These are phyloP conservation scores for Sinocyclocheilus anophthalmus DNA, from an alignment of 2,113 vertebrate genomes.

Conservation along the genomic window DNA sequence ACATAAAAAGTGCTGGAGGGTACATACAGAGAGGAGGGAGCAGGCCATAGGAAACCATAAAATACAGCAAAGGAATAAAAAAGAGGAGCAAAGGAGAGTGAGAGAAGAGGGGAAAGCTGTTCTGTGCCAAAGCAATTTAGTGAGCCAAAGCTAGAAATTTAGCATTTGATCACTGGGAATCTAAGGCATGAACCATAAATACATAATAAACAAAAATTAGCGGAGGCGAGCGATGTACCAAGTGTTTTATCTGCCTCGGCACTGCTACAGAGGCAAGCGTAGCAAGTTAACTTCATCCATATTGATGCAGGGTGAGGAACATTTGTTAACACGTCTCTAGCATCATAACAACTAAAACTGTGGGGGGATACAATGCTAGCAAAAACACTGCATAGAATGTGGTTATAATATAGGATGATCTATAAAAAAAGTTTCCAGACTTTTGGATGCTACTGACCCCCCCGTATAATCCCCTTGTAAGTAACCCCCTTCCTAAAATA, in stretches of 20 bases:
- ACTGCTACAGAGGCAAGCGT: slow-evolving; percentile 67
- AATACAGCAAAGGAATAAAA: slow-evolving; percentile 49
- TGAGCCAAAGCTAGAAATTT: slow-evolving; percentile 71
- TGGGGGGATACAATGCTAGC: slow-evolving; percentile 41
- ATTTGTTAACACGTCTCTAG: slow-evolving; percentile 73
- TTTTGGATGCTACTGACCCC: neutral
- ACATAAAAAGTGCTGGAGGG: slow-evolving; percentile 56
- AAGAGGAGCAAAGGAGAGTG: slow-evolving; percentile 55
- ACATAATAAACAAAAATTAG: slow-evolving; percentile 77
- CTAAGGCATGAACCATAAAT: slow-evolving; percentile 74
- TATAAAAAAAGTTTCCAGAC: neutral
- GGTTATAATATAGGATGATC: neutral
- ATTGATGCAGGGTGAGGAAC: slow-evolving; percentile 73
- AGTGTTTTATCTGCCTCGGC: slow-evolving; percentile 66
- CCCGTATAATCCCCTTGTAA: neutral
- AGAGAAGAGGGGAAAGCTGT: slow-evolving; percentile 54
- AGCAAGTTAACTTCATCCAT: slow-evolving; percentile 71
- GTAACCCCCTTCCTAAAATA: neutral
- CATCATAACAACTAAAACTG: slow-evolving; percentile 64
- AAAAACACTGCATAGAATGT: neutral
- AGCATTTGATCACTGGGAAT: slow-evolving; percentile 76
- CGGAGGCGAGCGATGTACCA: slow-evolving; percentile 59
- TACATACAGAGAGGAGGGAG: slow-evolving; percentile 35
- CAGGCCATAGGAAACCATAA: slow-evolving; percentile 28
- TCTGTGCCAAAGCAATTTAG: slow-evolving; percentile 68